A percentile compares a stretch with the other conserved stretches of the same genome.
These are phyloP conservation scores for Stictocephala bisonia DNA, from an alignment of 2,888 invertebrate species.

Conservation along the genomic window DNA sequence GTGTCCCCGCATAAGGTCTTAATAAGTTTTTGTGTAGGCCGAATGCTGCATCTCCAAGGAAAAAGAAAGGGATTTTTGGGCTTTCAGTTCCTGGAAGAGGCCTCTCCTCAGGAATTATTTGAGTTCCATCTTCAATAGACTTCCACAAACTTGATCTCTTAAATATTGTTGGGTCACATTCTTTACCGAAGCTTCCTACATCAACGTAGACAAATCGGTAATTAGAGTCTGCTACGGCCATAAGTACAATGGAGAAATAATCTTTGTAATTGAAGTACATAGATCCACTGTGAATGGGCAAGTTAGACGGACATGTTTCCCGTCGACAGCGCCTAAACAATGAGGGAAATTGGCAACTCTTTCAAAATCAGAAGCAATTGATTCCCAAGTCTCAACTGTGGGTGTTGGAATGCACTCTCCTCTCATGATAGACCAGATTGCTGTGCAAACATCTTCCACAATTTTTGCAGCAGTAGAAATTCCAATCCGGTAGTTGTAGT, in stretches of 20 bases:
- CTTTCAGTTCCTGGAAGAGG: slow-evolving; percentile 54
- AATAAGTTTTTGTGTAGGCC: slow-evolving; percentile 50
- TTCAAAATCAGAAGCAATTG: too few species aligned
- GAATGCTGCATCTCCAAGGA: slow-evolving; percentile 59
- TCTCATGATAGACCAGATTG: too few species aligned
- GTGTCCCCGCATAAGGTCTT: slow-evolving; percentile 53
- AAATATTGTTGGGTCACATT: slow-evolving; percentile 38
- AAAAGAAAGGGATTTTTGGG: slow-evolving; percentile 53
- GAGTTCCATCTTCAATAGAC: slow-evolving; percentile 48
- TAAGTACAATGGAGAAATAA: slow-evolving; percentile 43
- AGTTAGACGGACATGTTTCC: slow-evolving; percentile 38
- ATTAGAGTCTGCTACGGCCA: slow-evolving; percentile 44
- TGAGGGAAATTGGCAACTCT: slow-evolving; percentile 45
- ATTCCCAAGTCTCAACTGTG: too few species aligned
- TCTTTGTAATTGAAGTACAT: slow-evolving; percentile 47
- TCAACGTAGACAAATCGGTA: slow-evolving; percentile 56
- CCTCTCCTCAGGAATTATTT: slow-evolving; percentile 55
- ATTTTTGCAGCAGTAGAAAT: too few species aligned
- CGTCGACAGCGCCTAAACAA: slow-evolving; percentile 33
- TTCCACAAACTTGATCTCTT: slow-evolving; percentile 16
- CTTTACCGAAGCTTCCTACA: slow-evolving; percentile 46
- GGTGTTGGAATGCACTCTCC: too few species aligned
- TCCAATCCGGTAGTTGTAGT: too few species aligned
- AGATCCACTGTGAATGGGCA: slow-evolving; percentile 28
- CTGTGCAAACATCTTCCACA: too few species aligned